Evolutionary conservation across 2,797 vertebrate genomes (phyloP), one percentile per base, ranked within the genome.

Genomic region (Enteromius viviparus): DNA sequence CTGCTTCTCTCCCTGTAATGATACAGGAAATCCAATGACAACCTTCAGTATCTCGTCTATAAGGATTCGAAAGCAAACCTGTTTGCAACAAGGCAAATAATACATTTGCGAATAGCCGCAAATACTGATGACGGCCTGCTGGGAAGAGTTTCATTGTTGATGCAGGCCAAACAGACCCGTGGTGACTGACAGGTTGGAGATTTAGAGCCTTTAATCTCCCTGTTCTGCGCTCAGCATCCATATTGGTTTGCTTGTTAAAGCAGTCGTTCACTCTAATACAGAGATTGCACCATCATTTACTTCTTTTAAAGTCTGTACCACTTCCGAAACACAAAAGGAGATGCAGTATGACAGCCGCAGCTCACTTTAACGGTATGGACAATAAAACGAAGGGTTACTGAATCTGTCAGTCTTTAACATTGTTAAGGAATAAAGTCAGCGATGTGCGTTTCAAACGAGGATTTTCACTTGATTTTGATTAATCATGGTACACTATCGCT

Each of bases 181-280:
- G 75, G 29, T 53, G 76, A 74, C 45, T 19, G 81, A 55, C 72
- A 8, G 55, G 64, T n/a, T 68, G 88, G 85, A 84, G 86, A 86
- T 81, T 89, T 87, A 89, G 69, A 87, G 85, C 26, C 69, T 71
- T 83, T 88, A 87, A 88, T 89, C 88, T 78, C 74, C 23, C 45
- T 70, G 55, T 45, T 65, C 37, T 78, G 79, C 85, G 68, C 65
- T 83, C 85, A 81, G 80, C 82, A 88, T 87, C 84, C 87, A 89
- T 88, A 74, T 88, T 89, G 88, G 78, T 60, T 82, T 55, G 81
- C 49, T 79, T 53, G 76, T 72, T 76, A 84, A 47, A 69, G 29
- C 23, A 32, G 42, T 21, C 47, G 55, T 64, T 49, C 64, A 37
- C 49, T 2, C 29, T 55, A 21, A 32, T 23, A 51, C 11, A 51